Percentiles rank a stretch among this genome's conserved stretches.
Conservation (phyloP, 2,888 invertebrate genomes). For the Rhagium mordax region DNA sequence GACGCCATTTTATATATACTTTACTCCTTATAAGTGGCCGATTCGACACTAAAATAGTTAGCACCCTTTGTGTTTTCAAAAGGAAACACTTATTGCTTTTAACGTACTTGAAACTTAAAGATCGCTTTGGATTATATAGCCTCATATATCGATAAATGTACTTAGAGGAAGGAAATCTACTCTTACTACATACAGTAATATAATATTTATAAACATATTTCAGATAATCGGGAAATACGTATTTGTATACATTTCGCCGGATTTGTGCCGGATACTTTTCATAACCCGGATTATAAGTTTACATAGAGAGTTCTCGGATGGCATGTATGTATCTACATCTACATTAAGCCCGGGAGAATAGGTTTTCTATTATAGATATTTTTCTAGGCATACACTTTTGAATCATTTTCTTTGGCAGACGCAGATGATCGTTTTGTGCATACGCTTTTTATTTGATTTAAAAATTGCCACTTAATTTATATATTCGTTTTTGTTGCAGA, state of each 20-base stretch:
- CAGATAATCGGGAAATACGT: not conserved
- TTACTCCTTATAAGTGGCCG: not conserved
- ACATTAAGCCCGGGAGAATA: constrained; percentile 3
- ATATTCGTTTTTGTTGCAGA: constrained; percentile 76
- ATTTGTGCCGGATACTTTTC: constrained; percentile 1
- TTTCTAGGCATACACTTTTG: constrained; percentile 12
- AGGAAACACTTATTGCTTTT: not conserved
- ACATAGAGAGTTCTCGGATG: constrained; percentile 16
- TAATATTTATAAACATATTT: constrained; percentile 5
- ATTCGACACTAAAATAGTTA: not conserved
- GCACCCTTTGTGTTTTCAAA: not conserved
- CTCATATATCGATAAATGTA: not conserved
- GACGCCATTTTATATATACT: not conserved
- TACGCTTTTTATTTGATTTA: not conserved
- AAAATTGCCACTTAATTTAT: not conserved
- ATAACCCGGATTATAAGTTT: constrained; percentile 18
- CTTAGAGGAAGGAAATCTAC: not conserved
- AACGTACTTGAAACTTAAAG: not conserved
- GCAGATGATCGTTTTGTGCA: not conserved
- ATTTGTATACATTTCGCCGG: not conserved
- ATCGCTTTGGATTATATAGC: not conserved
- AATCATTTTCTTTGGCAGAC: not conserved
- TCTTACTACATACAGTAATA: not conserved
- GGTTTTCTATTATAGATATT: constrained; percentile 17
- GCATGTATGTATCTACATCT: constrained; percentile 16